Conservation (phyloP, 2,113 vertebrate species). For the Illadopsis cleaveri region DNA sequence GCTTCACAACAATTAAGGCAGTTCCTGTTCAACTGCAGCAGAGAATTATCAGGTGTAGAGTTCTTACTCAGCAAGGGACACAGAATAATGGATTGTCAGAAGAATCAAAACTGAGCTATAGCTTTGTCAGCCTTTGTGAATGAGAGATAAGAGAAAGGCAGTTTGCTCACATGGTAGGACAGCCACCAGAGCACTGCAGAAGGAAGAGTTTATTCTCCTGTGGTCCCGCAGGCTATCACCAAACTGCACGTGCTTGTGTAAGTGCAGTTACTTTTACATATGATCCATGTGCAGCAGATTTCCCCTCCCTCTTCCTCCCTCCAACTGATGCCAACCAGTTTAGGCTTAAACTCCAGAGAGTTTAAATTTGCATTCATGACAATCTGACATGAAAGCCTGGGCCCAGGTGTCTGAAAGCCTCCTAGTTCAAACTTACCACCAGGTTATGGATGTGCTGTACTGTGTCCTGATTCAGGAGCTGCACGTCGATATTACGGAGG, state of each 20-base stretch:
- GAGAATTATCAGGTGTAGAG: not conserved
- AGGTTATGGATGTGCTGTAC: constrained; percentile 72
- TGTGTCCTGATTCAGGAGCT: constrained; percentile 65
- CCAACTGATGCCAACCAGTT: not conserved
- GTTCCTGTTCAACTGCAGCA: not conserved
- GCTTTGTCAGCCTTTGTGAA: not conserved
- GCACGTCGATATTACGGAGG: constrained; percentile 61
- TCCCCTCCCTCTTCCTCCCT: not conserved
- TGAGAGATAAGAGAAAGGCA: not conserved
- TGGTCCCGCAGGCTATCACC: not conserved
- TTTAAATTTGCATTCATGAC: not conserved
- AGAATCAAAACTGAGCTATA: not conserved
- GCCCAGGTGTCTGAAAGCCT: not conserved
- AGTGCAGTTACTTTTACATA: not conserved
- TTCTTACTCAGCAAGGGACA: not conserved
- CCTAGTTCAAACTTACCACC: constrained; percentile 60
- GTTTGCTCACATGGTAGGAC: not conserved
- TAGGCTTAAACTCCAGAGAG: not conserved
- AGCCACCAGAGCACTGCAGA: not conserved
- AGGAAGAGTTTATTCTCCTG: not conserved
- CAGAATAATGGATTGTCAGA: not conserved
- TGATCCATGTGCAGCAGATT: not conserved
- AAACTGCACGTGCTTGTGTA: not conserved
- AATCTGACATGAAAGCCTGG: not conserved
- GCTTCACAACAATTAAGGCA: not conserved